Evolutionary conservation across 2,113 vertebrate species (phyloP), one percentile per base, ranked within the genome.

Genomic region (Geococcyx californianus): DNA sequence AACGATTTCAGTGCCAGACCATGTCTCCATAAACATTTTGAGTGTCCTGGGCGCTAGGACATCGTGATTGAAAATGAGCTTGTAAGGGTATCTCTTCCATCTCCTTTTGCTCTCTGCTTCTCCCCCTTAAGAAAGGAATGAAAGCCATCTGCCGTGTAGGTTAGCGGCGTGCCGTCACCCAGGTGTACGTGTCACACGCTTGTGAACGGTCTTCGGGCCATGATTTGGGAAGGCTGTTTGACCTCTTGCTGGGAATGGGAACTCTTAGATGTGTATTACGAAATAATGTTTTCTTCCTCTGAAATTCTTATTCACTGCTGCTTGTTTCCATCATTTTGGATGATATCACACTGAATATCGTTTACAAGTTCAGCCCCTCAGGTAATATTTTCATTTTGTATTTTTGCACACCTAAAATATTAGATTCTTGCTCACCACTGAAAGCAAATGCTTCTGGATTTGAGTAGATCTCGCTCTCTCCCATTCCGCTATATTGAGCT

Each of bases 331-430:
- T 91, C 56, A 73, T 90, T 93, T 89, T 67, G 79, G 44, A 16
- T 75, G 76, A 73, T 81, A 68, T 38, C 75, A 24, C 56, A 40
- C 36, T 92, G 69, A 69, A 76, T 76, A 42, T 68, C 40, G 74
- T 78, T 92, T 54, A 84, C 38, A 84, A 68, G 90, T 84, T 93
- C 40, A 84, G 23, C 23, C 88, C 55, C 79, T n/a, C 68, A 62
- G 76, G 76, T 86, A 92, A 72, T 90, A 54, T 83, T 96, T 92
- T 84, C 24, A 68, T 90, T 90, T 85, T 49, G 16, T 84, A 58
- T 84, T 54, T 94, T 95, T 84, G 56, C 49, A 78, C 87, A 76
- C 40, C 42, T 69, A 62, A 90, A 93, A 44, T 80, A 86, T 10
- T 77, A 56, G 25, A 70, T 56, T 81, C 86, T 87, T 90, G 21